Percentiles rank a stretch among this genome's conserved stretches.
These are phyloP conservation scores for Pelmatolapia mariae DNA, from an alignment of 2,113 vertebrate species.

Conservation along the genomic window DNA sequence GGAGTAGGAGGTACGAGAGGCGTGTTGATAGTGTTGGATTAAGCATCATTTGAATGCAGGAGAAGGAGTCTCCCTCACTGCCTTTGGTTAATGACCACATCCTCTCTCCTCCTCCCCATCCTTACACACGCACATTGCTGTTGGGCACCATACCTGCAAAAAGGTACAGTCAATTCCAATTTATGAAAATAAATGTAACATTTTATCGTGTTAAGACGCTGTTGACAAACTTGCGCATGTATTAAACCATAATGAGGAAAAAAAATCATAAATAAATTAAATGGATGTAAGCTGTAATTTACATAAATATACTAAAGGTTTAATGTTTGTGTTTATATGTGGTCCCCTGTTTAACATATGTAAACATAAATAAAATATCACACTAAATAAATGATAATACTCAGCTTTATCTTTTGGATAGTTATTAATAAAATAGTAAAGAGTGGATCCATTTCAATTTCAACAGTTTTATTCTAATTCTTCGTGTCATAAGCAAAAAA, in stretches of 20 bases:
- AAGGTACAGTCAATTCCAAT: background rate
- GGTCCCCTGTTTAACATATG: background rate
- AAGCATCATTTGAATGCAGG: slow-evolving; percentile 58
- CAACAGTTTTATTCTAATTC: background rate
- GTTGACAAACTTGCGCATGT: slow-evolving; percentile 15
- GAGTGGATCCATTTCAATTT: background rate
- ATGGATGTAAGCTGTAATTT: background rate
- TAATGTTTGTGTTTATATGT: background rate
- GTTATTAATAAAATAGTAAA: background rate
- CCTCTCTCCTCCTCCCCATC: background rate
- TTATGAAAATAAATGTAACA: slow-evolving; percentile 5
- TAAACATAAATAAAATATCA: slow-evolving; percentile 14
- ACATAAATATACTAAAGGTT: background rate
- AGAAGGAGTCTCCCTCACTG: slow-evolving; percentile 34
- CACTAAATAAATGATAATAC: background rate
- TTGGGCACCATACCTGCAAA: background rate
- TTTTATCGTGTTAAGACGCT: background rate
- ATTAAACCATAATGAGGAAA: background rate
- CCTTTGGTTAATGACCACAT: slow-evolving; percentile 49
- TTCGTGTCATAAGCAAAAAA: background rate
- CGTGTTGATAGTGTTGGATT: slow-evolving; percentile 47
- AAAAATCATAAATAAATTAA: background rate
- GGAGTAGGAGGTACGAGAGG: slow-evolving; percentile 1
- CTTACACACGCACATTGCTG: slow-evolving; percentile 1
- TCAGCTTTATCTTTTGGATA: background rate